phyloP scores from a whole-genome alignment of 2,797 vertebrate genomes.

The Podarcis siculus region DNA sequence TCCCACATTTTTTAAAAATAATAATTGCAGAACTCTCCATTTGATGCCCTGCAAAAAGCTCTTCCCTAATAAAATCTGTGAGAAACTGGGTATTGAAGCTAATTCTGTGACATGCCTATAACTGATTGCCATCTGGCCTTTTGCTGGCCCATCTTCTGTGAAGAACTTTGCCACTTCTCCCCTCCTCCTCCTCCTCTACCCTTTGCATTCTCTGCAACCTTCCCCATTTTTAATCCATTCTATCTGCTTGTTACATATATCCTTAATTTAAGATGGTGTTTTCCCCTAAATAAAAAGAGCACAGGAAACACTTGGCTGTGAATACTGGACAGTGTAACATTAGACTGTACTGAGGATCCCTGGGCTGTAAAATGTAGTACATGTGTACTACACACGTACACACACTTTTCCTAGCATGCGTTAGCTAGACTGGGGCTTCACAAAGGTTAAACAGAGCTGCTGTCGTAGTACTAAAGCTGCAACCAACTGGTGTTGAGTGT shows the following conservation, averaged over 20 bases:
- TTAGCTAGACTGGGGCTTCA: neutral
- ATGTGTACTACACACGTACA: neutral
- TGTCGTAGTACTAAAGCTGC: neutral
- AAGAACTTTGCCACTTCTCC: neutral
- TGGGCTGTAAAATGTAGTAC: neutral
- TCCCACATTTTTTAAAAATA: neutral
- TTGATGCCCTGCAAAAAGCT: constrained; percentile 5
- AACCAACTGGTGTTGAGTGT: neutral
- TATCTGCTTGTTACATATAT: neutral
- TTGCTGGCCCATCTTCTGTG: neutral
- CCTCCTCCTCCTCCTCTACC: neutral
- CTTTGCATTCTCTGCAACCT: neutral
- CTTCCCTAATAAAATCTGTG: neutral
- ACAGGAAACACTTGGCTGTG: neutral
- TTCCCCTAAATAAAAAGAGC: neutral
- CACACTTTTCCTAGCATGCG: neutral
- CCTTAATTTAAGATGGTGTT: neutral
- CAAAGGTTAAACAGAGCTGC: neutral
- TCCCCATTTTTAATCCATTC: neutral
- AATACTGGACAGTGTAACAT: neutral
- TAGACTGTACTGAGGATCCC: neutral
- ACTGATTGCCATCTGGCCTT: constrained; percentile 5
- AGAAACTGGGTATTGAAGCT: constrained; percentile 6
- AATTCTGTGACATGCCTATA: constrained; percentile 27
- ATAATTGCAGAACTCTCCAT: neutral